Base-by-base conservation (phyloP, 2,888 invertebrate genomes). In the Athripsodes cinereus region DNA sequence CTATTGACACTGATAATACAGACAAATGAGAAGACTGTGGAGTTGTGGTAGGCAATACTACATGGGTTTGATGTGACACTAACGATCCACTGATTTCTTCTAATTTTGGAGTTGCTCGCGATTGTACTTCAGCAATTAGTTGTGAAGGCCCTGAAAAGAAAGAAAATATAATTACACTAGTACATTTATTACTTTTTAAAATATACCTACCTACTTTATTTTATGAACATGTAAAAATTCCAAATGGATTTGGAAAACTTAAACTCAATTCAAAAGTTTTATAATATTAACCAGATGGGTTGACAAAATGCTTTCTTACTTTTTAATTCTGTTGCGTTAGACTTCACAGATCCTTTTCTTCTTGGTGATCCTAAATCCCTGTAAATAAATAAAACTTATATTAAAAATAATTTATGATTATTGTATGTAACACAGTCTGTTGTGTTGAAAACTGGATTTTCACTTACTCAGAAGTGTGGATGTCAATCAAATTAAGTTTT, bases 331-430 rank as follows among this genome's bases (percentile, higher is more conserved):
- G 71, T 70, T 44, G 60, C 59, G 66, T 71, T 69, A 2, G 58
- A 52, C 72, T 75, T 78, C 61, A 76, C 75, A 66, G 76, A 73
- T 66, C 78, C 78, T 72, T 76, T 74, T 69, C 76, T 74, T 69
- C 77, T 70, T 10, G 86, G 86, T 52, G 87, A 86, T 68, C 81
- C 80, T 66, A 78, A 80, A 67, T 86, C 86, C 69, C 87, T 87
- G 80, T n/a, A 58, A 72, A 78, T 72, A 71, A 72, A 75, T n/a
- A n/a, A n/a, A n/a, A n/a, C n/a, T n/a, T n/a, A n/a, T n/a, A n/a
- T n/a, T n/a, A n/a, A n/a, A n/a, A n/a, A n/a, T n/a, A n/a, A n/a
- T n/a, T n/a, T n/a, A n/a, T n/a, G n/a, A n/a, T n/a, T n/a, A n/a
- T n/a, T n/a, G n/a, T n/a, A n/a, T n/a, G n/a, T n/a, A n/a, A n/a